Evolutionary conservation across 2,113 vertebrate species (phyloP).

Genomic region (Chaetura pelagica): DNA sequence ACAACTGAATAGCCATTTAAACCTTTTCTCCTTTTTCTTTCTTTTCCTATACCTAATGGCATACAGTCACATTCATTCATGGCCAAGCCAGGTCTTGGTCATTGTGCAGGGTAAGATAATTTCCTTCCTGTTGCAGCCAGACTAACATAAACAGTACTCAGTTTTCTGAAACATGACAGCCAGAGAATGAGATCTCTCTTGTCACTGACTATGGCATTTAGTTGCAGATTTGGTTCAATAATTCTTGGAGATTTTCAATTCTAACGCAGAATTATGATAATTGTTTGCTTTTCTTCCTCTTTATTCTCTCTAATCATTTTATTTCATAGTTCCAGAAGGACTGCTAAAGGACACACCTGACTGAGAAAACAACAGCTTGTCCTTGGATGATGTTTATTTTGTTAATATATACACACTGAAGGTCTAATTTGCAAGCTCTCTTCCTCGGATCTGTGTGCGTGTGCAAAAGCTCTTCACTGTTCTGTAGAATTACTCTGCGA

Average conservation of each 20-base stretch:
- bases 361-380: slow-evolving; percentile 60
- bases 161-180: slow-evolving; percentile 67
- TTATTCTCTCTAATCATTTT: slow-evolving; percentile 72
- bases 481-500: background rate
- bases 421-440: slow-evolving; percentile 26
- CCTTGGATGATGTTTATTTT: slow-evolving; percentile 60
- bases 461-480: background rate
- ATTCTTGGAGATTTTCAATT: slow-evolving; percentile 72
- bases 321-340: slow-evolving; percentile 65
- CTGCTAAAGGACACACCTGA: slow-evolving; percentile 69
- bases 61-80: background rate
- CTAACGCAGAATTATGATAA: slow-evolving; percentile 58
- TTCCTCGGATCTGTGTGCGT: background rate
- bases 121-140: slow-evolving; percentile 60
- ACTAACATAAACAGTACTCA: slow-evolving; percentile 42
- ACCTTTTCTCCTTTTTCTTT: background rate
- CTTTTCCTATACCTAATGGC: background rate
- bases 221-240: slow-evolving; percentile 75
- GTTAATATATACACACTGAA: background rate
- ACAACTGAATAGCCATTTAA: background rate
- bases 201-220: slow-evolving; percentile 73
- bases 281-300: slow-evolving; percentile 75
- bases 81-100: slow-evolving; percentile 17
- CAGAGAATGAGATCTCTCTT: slow-evolving; percentile 77
- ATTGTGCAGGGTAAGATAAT: slow-evolving; percentile 37